A percentile compares a stretch with the other conserved stretches of the same genome.
phyloP scores from a whole-genome alignment of 2,797 vertebrate genomes.

The Astyanax mexicanus region DNA sequence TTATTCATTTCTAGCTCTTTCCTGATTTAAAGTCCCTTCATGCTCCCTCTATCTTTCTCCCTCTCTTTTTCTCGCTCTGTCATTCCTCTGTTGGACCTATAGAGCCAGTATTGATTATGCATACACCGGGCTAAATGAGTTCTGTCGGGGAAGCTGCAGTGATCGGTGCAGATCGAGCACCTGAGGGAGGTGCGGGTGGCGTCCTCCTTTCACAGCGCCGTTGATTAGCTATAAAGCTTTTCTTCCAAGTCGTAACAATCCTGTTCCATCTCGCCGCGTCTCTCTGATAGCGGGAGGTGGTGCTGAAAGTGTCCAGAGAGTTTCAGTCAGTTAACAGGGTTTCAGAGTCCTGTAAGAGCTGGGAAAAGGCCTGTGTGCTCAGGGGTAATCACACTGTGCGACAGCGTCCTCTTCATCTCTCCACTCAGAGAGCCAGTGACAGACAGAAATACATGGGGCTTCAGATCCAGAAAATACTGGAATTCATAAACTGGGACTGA shows the following conservation, averaged over 20 bases:
- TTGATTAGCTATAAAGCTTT: slow-evolving; percentile 44
- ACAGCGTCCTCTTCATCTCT: slow-evolving; percentile 16
- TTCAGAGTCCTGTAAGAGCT: slow-evolving; percentile 16
- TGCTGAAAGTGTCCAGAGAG: slow-evolving; percentile 30
- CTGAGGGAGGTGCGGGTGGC: slow-evolving; percentile 34
- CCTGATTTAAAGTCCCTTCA: slow-evolving; percentile 33
- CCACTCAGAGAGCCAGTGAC: not conserved
- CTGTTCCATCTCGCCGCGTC: slow-evolving; percentile 13
- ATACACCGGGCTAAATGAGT: slow-evolving; percentile 39
- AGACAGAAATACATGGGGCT: slow-evolving; percentile 17
- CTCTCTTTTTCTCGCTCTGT: no score
- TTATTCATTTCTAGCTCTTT: slow-evolving; percentile 25
- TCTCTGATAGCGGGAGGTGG: slow-evolving; percentile 18
- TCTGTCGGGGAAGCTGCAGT: slow-evolving; percentile 36
- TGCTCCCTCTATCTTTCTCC: no score
- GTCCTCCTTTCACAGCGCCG: slow-evolving; percentile 27
- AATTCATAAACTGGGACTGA: slow-evolving; percentile 56
- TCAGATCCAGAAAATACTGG: slow-evolving; percentile 58
- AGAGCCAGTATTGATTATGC: slow-evolving; percentile 46
- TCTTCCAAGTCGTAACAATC: slow-evolving; percentile 18
- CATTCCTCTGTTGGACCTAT: slow-evolving; percentile 31
- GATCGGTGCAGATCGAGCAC: slow-evolving; percentile 38
- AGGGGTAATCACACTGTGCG: slow-evolving; percentile 33
- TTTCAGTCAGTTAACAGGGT: slow-evolving; percentile 32
- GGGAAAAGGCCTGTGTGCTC: slow-evolving; percentile 20